A percentile compares a stretch with the other conserved stretches of the same genome.
Conservation (phyloP, 2,797 vertebrate species). For the Eurystomus glaucurus region DNA sequence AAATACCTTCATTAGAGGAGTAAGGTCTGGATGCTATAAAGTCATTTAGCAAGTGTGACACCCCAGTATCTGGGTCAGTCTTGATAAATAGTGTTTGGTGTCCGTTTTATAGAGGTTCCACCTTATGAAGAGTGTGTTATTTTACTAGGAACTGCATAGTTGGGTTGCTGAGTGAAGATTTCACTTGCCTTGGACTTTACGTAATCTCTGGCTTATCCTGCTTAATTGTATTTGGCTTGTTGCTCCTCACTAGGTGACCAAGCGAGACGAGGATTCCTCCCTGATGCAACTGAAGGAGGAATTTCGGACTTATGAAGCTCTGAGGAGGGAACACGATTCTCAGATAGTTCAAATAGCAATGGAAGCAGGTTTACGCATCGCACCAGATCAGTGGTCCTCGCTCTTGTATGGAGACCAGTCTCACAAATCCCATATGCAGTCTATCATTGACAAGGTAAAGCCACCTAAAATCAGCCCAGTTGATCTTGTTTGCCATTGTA, state of each 20-base stretch:
- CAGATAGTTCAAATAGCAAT: constrained; percentile 99
- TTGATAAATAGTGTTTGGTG: background rate
- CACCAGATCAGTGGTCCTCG: constrained; percentile 99
- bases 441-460: constrained; percentile 98
- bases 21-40: background rate
- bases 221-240: background rate
- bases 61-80: background rate
- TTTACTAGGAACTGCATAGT: background rate
- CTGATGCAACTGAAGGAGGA: constrained; percentile 99
- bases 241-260: constrained; percentile 90
- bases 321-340: constrained; percentile 96
- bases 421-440: constrained; percentile 99
- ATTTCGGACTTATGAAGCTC: constrained; percentile 96
- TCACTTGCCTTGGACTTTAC: background rate
- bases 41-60: background rate
- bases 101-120: background rate
- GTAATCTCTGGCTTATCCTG: background rate
- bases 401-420: constrained; percentile 97
- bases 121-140: background rate
- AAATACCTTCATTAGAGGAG: background rate
- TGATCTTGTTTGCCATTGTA: background rate
- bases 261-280: constrained; percentile 98
- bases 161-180: background rate
- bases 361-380: constrained; percentile 97
- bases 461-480: background rate